Percentiles rank a stretch among this genome's conserved stretches.
phyloP scores from a whole-genome alignment of 2,113 vertebrate genomes.

The Mionectes macconnelli region DNA sequence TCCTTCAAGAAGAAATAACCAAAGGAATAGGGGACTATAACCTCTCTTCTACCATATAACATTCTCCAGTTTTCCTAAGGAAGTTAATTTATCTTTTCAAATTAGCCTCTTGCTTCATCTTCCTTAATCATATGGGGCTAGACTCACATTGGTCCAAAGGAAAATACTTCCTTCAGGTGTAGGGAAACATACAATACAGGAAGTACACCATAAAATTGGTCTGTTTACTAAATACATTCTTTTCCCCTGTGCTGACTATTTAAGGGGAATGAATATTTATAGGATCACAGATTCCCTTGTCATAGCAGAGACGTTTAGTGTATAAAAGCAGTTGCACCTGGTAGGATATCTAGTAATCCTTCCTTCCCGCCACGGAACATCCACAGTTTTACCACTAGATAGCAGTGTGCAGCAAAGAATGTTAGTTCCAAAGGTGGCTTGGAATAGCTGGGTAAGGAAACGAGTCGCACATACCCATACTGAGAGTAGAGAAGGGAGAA shows the following conservation, averaged over 20 bases:
- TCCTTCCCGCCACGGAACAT: neutral
- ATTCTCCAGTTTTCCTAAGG: neutral
- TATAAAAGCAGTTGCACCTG: neutral
- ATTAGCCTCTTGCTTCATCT: neutral
- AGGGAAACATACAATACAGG: neutral
- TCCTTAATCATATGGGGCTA: neutral
- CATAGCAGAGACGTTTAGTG: neutral
- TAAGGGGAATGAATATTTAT: neutral
- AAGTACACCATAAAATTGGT: neutral
- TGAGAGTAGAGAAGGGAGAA: neutral
- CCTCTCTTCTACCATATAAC: neutral
- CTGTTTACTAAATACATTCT: neutral
- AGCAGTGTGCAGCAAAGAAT: constrained; percentile 33
- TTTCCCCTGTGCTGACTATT: neutral
- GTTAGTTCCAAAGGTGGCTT: neutral
- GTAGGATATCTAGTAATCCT: neutral
- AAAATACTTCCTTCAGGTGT: neutral
- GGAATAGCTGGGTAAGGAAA: neutral
- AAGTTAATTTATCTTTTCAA: neutral
- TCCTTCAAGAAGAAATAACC: neutral
- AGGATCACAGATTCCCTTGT: neutral
- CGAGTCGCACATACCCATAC: accelerated
- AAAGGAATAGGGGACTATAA: neutral
- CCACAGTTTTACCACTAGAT: constrained; percentile 35
- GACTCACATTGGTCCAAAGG: neutral